Conservation (phyloP, 2,888 invertebrate species). For the Sphinx pinastri region DNA sequence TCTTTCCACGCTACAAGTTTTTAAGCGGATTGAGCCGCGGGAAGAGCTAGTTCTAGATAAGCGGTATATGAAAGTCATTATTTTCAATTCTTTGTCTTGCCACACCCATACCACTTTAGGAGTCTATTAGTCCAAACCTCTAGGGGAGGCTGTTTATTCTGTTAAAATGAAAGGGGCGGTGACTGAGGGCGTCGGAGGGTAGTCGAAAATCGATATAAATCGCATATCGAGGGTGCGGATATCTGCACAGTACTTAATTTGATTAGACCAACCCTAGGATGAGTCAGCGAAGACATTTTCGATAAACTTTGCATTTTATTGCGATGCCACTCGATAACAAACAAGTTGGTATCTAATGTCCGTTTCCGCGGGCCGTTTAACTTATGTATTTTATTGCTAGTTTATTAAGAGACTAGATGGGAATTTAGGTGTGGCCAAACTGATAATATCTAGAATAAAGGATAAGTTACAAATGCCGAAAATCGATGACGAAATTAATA, state of each 20-base stretch:
- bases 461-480: no score
- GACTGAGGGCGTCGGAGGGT: constrained; percentile 32
- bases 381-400: not conserved
- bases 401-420: no score
- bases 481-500: no score
- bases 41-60: no score
- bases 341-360: not conserved
- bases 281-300: constrained; percentile 17
- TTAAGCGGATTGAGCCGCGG: no score
- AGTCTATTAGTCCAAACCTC: constrained; percentile 31
- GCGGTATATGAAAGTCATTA: not conserved
- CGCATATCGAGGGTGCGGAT: constrained; percentile 29
- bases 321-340: not conserved
- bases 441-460: no score
- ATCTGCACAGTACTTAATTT: constrained; percentile 40
- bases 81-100: constrained; percentile 8
- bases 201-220: constrained; percentile 49
- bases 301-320: constrained; percentile 14
- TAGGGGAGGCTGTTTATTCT: constrained; percentile 38
- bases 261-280: constrained; percentile 28
- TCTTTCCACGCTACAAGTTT: no score
- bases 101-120: constrained; percentile 23
- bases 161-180: constrained; percentile 40
- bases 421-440: no score
- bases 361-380: not conserved